Percentiles rank a stretch among this genome's conserved stretches.
Evolutionary conservation across 2,113 vertebrate species (phyloP).

Genomic region (Todiramphus chloris): DNA sequence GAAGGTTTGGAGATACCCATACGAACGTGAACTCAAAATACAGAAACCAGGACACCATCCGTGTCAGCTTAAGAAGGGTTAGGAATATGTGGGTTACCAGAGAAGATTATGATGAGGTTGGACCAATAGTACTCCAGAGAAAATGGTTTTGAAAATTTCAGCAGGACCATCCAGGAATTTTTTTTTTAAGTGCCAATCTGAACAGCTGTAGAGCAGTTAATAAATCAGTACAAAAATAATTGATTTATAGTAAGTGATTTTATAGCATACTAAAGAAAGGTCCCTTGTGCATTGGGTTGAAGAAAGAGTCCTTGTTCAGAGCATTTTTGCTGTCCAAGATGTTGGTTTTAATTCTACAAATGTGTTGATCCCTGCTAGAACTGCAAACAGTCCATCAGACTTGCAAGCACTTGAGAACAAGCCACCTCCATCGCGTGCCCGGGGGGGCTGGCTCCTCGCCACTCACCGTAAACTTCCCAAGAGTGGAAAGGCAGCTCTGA

Average conservation of each 20-base stretch:
- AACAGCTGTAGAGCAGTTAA: constrained; percentile 45
- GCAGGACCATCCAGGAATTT: background rate
- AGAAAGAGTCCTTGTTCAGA: constrained; percentile 59
- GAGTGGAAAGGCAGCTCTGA: background rate
- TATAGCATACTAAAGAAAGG: constrained; percentile 38
- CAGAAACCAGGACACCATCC: background rate
- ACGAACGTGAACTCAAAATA: constrained; percentile 27
- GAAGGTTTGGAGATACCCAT: constrained; percentile 50
- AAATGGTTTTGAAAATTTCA: background rate
- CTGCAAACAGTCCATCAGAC: constrained; percentile 40
- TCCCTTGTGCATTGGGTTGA: constrained; percentile 46
- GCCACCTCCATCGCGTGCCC: background rate
- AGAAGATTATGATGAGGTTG: background rate
- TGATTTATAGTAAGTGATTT: constrained; percentile 55
- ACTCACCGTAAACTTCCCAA: background rate
- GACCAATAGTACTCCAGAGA: background rate
- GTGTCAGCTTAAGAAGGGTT: background rate
- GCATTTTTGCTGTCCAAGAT: constrained; percentile 18
- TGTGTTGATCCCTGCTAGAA: constrained; percentile 38
- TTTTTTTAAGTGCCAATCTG: background rate
- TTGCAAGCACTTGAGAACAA: background rate
- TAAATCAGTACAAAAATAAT: constrained; percentile 63
- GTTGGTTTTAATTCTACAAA: constrained; percentile 34
- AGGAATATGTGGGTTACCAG: background rate
- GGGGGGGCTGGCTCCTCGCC: constrained; percentile 21